Base-by-base conservation (phyloP, 1,140 invertebrate genomes). In the Lepidurus arcticus region DNA sequence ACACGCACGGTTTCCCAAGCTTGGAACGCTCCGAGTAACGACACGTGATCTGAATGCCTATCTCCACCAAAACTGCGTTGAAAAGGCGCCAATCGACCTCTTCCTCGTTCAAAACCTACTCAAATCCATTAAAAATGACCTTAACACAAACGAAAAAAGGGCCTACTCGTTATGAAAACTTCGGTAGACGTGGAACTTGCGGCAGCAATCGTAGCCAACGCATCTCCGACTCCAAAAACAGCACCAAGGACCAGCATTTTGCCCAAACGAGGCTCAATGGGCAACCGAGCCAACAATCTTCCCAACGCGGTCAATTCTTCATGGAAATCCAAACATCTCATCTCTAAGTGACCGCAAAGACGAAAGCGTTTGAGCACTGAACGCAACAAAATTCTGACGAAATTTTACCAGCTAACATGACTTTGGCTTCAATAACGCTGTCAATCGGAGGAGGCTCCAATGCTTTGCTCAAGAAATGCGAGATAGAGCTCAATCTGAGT, bases 211-310 rank as follows among this genome's bases (percentile, higher is more conserved):
- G 94, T 96, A 11, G 93, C 92, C 26, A 97, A 85, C 0, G 96
- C 91, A 85, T 97, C 95, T 1, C 93, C 95, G 81, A 92, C 91
- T 74, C 91, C 89, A 81, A 98, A 92, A 79, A 97, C 91, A 34
- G 91, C 90, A 0, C 93, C 94, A 26, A 98, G 86, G 26, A 98
- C 90, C 88, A 98, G 92, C 95, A 98, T 98, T 86, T 97, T 97
- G 1, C 96, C 96, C 7, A 97, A 87, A 42, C 94, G 89, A 0
- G 96, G 96, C 83, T 98, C 96, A 76, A 98, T 92, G 0, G 96
- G 95, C 81, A 98, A 85, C 80, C 94, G 92, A 1, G 95, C 96
- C n/a, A 98, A 86, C 80, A 98, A 96, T 80, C 91, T 91, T 0
- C 96, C 96, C 1, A 98, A 87, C 0, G 95, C 93, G 0, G 96